Evolutionary conservation across 2,797 vertebrate species (phyloP).

Genomic region (Halcyon leucocephala): DNA sequence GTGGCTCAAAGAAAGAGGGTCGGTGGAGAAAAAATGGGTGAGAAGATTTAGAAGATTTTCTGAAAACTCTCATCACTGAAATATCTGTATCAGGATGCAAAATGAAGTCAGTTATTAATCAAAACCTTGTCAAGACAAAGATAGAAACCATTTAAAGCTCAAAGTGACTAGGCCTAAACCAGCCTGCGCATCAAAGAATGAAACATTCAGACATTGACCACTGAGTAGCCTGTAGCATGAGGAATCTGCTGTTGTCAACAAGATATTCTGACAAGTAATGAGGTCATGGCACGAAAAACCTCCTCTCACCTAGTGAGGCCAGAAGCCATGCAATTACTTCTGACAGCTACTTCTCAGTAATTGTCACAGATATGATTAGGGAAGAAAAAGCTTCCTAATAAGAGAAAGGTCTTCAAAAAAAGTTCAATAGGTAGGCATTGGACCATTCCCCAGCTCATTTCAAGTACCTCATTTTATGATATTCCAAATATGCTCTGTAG

Average conservation of each 20-base stretch:
- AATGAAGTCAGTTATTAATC: background rate
- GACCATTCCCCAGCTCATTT: background rate
- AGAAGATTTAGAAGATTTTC: background rate
- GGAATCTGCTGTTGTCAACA: background rate
- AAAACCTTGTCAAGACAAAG: background rate
- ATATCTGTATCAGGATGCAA: background rate
- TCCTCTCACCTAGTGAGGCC: background rate
- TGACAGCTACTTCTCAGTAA: conserved; percentile 1
- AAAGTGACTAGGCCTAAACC: background rate
- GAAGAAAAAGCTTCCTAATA: background rate
- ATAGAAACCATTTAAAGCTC: background rate
- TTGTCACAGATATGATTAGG: background rate
- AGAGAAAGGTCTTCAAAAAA: background rate
- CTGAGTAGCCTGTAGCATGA: background rate
- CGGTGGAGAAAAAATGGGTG: background rate
- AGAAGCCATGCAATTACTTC: conserved; percentile 4
- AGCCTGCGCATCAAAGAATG: background rate
- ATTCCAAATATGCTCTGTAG: background rate
- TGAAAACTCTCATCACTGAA: background rate
- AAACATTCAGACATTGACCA: background rate
- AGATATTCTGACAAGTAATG: background rate
- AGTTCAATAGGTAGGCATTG: background rate
- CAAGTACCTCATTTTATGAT: background rate
- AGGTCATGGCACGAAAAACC: background rate
- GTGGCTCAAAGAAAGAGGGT: background rate